Evolutionary conservation across 2,888 invertebrate species (phyloP).

Genomic region (Andrena praecox): DNA sequence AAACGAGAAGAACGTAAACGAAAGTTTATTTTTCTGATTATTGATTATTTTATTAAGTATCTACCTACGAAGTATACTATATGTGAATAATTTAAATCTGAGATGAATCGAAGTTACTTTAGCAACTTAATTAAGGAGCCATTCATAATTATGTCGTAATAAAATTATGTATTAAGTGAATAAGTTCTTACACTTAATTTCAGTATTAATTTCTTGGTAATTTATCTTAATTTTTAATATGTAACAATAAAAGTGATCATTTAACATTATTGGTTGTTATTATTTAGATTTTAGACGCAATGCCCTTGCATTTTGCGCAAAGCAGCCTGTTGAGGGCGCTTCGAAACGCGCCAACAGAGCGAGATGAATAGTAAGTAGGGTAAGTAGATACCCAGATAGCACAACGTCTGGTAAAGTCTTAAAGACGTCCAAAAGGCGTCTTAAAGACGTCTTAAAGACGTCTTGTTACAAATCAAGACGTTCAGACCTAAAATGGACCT

Average conservation of each 20-base stretch:
- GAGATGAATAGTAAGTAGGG: no score
- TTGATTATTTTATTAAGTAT: background rate
- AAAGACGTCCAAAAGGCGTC: no score
- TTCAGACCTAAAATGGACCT: no score
- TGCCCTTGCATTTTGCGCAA: no score
- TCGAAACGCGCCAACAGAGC: no score
- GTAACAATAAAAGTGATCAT: conserved; percentile 19
- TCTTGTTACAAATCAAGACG: no score
- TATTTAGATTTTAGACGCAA: background rate
- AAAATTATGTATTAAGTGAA: conserved; percentile 1
- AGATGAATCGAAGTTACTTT: background rate
- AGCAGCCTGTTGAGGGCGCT: no score
- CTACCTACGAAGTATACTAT: conserved; percentile 12
- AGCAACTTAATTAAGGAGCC: conserved; percentile 2
- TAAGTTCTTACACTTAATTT: conserved; percentile 11
- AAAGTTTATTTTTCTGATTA: conserved; percentile 1
- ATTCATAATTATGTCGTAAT: conserved; percentile 18
- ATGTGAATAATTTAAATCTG: conserved; percentile 8
- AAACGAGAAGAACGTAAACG: background rate
- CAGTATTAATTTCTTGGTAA: background rate
- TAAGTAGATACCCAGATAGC: no score
- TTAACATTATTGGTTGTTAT: conserved; percentile 2
- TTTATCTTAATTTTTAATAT: conserved; percentile 32
- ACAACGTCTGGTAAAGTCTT: no score
- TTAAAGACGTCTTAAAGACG: no score